A percentile compares a stretch with the other conserved stretches of the same genome.
phyloP scores from a whole-genome alignment of 2,113 vertebrate species.

The Amblyopsis rosae region DNA sequence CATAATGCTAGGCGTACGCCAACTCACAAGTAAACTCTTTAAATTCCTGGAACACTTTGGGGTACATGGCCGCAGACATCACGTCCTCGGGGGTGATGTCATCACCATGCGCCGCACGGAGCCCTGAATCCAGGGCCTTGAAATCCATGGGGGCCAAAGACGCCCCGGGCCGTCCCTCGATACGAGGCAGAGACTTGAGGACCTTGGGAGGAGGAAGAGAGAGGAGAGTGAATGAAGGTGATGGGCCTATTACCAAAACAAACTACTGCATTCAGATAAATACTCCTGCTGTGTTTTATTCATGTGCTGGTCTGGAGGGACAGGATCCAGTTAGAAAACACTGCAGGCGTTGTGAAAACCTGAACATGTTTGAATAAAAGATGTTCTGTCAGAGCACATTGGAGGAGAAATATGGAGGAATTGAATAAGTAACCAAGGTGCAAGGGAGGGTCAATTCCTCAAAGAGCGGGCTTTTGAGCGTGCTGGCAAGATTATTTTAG shows the following conservation, averaged over 20 bases:
- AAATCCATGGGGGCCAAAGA: conserved; percentile 85
- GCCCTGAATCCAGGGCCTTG: conserved; percentile 76
- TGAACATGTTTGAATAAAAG: conserved; percentile 35
- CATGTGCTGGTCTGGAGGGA: no score
- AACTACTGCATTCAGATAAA: not conserved
- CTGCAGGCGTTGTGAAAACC: conserved; percentile 12
- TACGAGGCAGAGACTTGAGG: conserved; percentile 83
- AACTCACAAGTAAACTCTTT: conserved; percentile 81
- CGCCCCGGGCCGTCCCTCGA: conserved; percentile 89
- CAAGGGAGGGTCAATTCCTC: not conserved
- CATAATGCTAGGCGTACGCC: not conserved
- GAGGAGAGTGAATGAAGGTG: not conserved
- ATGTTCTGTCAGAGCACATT: conserved; percentile 25
- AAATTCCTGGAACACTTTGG: conserved; percentile 89
- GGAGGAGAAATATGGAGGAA: not conserved
- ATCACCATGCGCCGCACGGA: conserved; percentile 75
- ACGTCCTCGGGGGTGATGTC: conserved; percentile 88
- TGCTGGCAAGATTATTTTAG: no score
- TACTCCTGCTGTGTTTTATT: not conserved
- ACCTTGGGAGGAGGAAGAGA: conserved; percentile 72
- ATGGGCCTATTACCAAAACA: conserved; percentile 3
- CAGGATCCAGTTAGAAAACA: conserved; percentile 5
- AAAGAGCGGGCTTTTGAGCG: no score
- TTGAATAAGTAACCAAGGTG: not conserved
- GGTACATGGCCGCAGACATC: conserved; percentile 92